Evolutionary conservation across 2,797 vertebrate species (phyloP).

Genomic region (Saguinus oedipus): DNA sequence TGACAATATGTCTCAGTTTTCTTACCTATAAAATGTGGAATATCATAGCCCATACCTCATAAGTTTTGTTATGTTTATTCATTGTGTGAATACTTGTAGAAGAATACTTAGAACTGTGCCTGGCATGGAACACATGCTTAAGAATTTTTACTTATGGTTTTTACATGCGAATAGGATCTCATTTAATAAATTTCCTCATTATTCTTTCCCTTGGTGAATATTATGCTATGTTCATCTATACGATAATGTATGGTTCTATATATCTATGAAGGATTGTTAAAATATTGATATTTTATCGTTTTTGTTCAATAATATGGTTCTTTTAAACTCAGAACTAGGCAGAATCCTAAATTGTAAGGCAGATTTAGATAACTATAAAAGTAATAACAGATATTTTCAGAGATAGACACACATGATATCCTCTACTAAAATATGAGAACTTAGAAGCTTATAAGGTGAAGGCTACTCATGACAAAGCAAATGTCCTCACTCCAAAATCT

Average conservation of each 20-base stretch:
- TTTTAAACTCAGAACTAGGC: constrained; percentile 31
- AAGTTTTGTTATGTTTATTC: neutral
- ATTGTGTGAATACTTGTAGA: neutral
- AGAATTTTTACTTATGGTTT: neutral
- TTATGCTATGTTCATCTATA: neutral
- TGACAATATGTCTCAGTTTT: neutral
- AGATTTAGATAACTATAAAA: neutral
- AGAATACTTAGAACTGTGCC: neutral
- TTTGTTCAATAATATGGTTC: neutral
- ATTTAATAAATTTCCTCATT: neutral
- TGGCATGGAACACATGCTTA: neutral
- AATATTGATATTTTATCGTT: neutral
- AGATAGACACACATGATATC: neutral
- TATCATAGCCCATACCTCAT: neutral
- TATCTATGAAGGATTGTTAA: neutral
- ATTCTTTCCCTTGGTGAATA: neutral
- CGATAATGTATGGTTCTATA: neutral
- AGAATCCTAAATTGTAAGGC: neutral
- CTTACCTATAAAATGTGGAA: neutral
- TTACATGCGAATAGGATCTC: neutral
- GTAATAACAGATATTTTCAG: neutral
- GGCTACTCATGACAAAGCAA: neutral
- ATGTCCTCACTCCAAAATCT: neutral
- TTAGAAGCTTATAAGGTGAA: neutral
- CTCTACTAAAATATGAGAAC: constrained; percentile 12